Evolutionary conservation across 1,140 invertebrate genomes (phyloP).

Genomic region (Drosophila kanapiae): DNA sequence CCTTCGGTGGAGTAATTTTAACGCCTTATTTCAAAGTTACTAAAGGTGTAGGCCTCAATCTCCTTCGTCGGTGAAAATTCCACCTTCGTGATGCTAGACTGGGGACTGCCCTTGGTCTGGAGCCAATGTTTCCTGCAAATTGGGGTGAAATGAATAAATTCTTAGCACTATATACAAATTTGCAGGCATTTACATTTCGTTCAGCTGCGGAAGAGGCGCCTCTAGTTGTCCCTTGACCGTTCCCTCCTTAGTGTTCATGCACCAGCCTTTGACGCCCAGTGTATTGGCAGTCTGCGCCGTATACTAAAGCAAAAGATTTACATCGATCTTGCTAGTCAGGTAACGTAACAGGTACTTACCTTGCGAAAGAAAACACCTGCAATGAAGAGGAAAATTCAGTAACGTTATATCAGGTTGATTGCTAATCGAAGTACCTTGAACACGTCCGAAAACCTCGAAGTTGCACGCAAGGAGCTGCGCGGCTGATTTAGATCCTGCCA

Average conservation of each 20-base stretch:
- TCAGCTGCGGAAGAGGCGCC: constrained; percentile 87
- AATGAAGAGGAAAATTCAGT: neutral
- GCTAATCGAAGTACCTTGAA: constrained; percentile 85
- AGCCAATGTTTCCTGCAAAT: constrained; percentile 70
- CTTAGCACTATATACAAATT: neutral
- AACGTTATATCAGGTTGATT: neutral
- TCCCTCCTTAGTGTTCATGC: constrained; percentile 88
- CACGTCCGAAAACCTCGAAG: constrained; percentile 87
- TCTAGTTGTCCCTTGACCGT: constrained; percentile 90
- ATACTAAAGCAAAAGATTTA: constrained; percentile 85
- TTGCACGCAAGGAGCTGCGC: constrained; percentile 64
- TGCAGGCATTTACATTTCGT: constrained; percentile 87
- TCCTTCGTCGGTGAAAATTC: constrained; percentile 85
- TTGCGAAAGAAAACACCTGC: constrained; percentile 78
- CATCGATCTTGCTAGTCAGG: neutral
- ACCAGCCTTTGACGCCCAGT: constrained; percentile 89
- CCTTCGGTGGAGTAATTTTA: constrained; percentile 6
- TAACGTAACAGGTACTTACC: constrained; percentile 36
- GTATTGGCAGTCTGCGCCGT: constrained; percentile 88
- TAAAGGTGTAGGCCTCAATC: constrained; percentile 52
- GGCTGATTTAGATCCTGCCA: constrained; percentile 20
- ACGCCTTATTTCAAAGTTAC: constrained; percentile 50
- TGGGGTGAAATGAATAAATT: neutral
- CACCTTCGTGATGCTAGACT: constrained; percentile 87
- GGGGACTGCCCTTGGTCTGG: constrained; percentile 87